Percentiles rank a stretch among this genome's conserved stretches.
phyloP scores from a whole-genome alignment of 2,888 invertebrate species.

The Geophilus truncorum region DNA sequence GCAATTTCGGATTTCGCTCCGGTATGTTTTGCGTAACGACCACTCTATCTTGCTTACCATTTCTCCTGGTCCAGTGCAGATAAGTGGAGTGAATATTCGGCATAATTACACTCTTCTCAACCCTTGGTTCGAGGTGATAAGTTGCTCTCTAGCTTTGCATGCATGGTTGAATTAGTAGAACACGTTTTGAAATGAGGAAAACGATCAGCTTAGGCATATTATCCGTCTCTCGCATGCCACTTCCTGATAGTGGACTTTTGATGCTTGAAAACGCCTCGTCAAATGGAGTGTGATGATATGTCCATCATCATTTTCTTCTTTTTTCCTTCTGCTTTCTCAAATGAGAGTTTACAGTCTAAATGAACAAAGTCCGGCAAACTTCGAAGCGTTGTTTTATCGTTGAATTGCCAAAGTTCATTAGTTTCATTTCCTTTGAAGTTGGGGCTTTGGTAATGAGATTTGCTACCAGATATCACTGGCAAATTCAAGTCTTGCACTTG shows the following conservation, averaged over 20 bases:
- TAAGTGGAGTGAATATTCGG: constrained; percentile 1
- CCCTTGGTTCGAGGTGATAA: constrained; percentile 13
- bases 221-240: constrained; percentile 1
- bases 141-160: constrained; percentile 16
- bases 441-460: too few species aligned
- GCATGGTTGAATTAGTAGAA: constrained; percentile 12
- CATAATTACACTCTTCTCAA: background rate
- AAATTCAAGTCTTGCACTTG: too few species aligned
- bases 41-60: constrained; percentile 1
- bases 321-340: background rate
- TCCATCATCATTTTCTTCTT: constrained; percentile 3
- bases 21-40: background rate
- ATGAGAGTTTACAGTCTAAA: too few species aligned
- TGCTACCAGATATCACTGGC: too few species aligned
- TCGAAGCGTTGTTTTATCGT: too few species aligned
- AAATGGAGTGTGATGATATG: constrained; percentile 16
- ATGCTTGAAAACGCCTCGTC: background rate
- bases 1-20: background rate
- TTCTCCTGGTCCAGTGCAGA: constrained; percentile 9
- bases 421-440: too few species aligned
- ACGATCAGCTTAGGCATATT: constrained; percentile 14
- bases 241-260: background rate
- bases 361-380: too few species aligned
- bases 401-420: too few species aligned
- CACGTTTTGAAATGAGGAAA: constrained; percentile 11